A percentile compares a stretch with the other conserved stretches of the same genome.
Conservation (phyloP, 2,888 invertebrate species). For the Agrenia bidenticulata region DNA sequence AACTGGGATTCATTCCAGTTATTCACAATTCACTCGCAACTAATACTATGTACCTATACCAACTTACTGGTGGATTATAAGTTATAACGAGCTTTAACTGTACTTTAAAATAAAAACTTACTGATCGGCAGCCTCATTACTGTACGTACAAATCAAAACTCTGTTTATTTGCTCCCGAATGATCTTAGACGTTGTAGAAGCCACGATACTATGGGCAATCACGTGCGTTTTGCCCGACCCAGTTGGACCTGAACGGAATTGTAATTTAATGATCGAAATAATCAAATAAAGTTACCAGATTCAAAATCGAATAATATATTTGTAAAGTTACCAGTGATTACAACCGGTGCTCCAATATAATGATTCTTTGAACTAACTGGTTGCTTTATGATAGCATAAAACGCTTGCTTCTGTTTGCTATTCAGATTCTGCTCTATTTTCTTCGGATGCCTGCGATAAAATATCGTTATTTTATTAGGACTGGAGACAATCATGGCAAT, state of each 20-base stretch:
- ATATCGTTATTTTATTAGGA: too few species aligned
- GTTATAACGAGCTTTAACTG: background rate
- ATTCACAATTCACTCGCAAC: background rate
- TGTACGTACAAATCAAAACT: slow-evolving; percentile 80
- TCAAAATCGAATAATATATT: too few species aligned
- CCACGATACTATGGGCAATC: slow-evolving; percentile 65
- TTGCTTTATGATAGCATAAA: too few species aligned
- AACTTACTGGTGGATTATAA: too few species aligned
- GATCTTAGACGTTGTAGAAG: background rate
- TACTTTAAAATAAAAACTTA: slow-evolving; percentile 55
- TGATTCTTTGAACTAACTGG: too few species aligned
- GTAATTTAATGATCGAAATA: too few species aligned
- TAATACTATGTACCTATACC: background rate
- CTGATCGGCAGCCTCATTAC: slow-evolving; percentile 79
- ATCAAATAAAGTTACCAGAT: too few species aligned
- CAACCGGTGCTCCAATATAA: too few species aligned
- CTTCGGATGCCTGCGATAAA: too few species aligned
- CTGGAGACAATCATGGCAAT: background rate
- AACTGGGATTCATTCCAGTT: too few species aligned
- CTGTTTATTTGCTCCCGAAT: slow-evolving; percentile 60
- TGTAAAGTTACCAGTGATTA: slow-evolving; percentile 63
- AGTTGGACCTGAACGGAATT: slow-evolving; percentile 64
- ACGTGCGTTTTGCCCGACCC: slow-evolving; percentile 87
- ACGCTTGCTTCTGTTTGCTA: slow-evolving; percentile 9
- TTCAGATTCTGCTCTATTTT: too few species aligned